phyloP scores from a whole-genome alignment of 2,113 vertebrate genomes.

The Notarius lentiginosus region DNA sequence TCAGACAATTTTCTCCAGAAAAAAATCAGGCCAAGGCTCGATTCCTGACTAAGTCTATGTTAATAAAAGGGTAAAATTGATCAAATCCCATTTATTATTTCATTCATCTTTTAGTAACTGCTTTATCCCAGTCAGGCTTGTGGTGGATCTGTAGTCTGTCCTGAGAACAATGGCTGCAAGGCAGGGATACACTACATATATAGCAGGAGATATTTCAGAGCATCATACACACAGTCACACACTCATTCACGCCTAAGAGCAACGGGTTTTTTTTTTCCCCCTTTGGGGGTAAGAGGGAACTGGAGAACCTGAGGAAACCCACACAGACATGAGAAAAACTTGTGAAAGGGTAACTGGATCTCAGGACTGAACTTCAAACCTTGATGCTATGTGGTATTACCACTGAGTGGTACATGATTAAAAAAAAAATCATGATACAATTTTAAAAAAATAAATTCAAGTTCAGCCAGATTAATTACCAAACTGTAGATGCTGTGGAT shows the following conservation, averaged over 20 bases:
- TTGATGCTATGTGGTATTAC: not conserved
- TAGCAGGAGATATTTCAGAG: not conserved
- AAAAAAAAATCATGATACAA: not conserved
- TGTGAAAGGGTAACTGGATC: constrained; percentile 14
- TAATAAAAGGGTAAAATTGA: not conserved
- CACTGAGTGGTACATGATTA: not conserved
- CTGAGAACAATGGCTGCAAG: too few relatives aligned
- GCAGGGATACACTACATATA: not conserved
- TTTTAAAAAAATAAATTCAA: not conserved
- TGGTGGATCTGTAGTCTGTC: not conserved
- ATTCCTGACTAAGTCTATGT: not conserved
- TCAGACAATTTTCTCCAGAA: not conserved
- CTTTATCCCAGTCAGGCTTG: not conserved
- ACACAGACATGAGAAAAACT: not conserved
- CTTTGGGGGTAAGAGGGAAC: not conserved
- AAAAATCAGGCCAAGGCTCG: not conserved
- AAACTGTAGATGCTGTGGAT: not conserved
- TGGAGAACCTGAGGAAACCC: constrained; percentile 14
- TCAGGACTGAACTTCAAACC: not conserved
- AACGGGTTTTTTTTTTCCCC: not conserved
- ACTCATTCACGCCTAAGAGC: not conserved
- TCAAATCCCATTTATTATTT: not conserved
- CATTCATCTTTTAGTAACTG: not conserved
- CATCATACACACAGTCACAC: not conserved
- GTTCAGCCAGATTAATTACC: not conserved